A percentile compares a stretch with the other conserved stretches of the same genome.
These are phyloP conservation scores for Pomatorhinus ruficollis DNA, from an alignment of 2,113 vertebrate genomes.

Conservation along the genomic window DNA sequence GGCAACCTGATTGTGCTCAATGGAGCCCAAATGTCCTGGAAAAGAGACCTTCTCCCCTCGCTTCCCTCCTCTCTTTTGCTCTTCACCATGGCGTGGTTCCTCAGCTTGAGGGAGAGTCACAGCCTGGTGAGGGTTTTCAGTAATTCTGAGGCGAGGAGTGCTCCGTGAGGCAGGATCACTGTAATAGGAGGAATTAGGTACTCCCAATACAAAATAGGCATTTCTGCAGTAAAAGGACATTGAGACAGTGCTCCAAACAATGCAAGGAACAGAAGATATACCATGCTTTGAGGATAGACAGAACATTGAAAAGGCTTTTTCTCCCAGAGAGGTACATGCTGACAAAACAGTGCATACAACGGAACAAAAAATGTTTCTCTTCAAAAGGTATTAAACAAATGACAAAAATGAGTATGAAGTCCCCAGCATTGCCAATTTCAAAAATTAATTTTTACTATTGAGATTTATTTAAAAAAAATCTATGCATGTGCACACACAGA, in stretches of 20 bases:
- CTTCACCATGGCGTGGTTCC: not conserved
- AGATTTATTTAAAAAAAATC: conserved; percentile 29
- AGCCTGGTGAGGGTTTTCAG: not conserved
- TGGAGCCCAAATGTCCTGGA: not conserved
- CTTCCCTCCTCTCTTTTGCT: not conserved
- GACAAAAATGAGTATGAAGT: conserved; percentile 85
- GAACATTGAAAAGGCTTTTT: conserved; percentile 64
- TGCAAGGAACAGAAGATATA: conserved; percentile 75
- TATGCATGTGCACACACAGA: conserved; percentile 56
- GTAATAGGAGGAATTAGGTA: conserved; percentile 64
- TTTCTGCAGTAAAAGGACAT: conserved; percentile 73
- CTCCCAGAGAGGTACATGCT: conserved; percentile 81
- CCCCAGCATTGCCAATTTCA: conserved; percentile 71
- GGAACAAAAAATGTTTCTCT: conserved; percentile 70
- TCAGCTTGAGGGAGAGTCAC: not conserved
- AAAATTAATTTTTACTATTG: conserved; percentile 40
- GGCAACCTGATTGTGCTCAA: not conserved
- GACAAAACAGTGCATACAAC: conserved; percentile 79
- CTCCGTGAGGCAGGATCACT: conserved; percentile 73
- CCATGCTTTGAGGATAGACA: conserved; percentile 81
- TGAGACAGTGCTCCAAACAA: conserved; percentile 72
- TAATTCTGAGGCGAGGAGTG: not conserved
- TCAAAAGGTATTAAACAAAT: conserved; percentile 78
- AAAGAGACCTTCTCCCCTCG: not conserved
- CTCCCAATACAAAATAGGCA: conserved; percentile 68